Conservation (phyloP, 2,797 vertebrate species). For the Neosilurus hyrtlii region DNA sequence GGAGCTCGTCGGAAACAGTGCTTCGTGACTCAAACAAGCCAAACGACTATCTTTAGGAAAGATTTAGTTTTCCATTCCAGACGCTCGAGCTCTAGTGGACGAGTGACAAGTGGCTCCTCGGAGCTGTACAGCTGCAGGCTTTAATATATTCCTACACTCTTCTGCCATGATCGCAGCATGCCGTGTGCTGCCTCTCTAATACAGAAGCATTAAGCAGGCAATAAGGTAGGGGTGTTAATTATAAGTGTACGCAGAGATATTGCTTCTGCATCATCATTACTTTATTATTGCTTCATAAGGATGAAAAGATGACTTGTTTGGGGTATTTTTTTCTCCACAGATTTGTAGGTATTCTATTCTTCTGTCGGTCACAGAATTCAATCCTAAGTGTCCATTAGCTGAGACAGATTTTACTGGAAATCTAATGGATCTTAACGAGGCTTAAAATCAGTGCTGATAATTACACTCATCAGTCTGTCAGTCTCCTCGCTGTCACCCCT, state of each 20-base stretch:
- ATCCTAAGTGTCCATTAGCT: too few species aligned
- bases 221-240: neutral
- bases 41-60: slow-evolving; percentile 12
- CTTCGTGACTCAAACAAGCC: neutral
- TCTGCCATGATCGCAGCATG: neutral
- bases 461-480: slow-evolving; percentile 5
- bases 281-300: neutral
- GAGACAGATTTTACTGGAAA: neutral
- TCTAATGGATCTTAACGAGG: neutral
- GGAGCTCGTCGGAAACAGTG: neutral
- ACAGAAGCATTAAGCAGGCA: slow-evolving; percentile 15
- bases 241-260: neutral
- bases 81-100: neutral
- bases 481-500: slow-evolving; percentile 5
- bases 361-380: neutral
- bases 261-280: neutral
- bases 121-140: slow-evolving; percentile 14
- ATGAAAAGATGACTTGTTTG: neutral
- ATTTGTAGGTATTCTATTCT: neutral
- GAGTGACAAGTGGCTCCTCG: neutral
- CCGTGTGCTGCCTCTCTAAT: neutral
- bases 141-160: neutral
- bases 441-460: neutral
- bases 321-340: neutral
- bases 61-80: slow-evolving; percentile 25